A percentile compares a stretch with the other conserved stretches of the same genome.
Conservation (phyloP, 2,113 vertebrate genomes). For the Oreochromis niloticus region DNA sequence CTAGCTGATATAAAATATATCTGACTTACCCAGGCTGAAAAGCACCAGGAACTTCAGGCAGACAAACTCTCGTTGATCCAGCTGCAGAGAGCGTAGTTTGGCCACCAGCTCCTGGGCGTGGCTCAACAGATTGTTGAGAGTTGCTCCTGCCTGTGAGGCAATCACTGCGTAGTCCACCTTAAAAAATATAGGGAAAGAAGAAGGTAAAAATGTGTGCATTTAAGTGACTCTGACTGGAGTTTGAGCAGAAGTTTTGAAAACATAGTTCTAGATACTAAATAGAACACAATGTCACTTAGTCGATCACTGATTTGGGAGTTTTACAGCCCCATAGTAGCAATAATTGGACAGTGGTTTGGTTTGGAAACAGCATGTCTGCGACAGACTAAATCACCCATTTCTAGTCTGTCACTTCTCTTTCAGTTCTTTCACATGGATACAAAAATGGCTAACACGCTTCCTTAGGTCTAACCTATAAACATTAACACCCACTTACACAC, state of each 20-base stretch:
- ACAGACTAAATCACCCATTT: not conserved
- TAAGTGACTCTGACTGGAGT: not conserved
- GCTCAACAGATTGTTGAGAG: constrained; percentile 92
- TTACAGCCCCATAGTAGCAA: not conserved
- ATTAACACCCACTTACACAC: not conserved
- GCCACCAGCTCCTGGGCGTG: constrained; percentile 94
- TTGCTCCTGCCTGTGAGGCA: constrained; percentile 88
- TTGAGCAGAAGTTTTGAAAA: not conserved
- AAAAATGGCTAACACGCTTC: not conserved
- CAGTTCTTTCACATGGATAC: not conserved
- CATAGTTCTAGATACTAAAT: not conserved
- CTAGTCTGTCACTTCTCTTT: not conserved
- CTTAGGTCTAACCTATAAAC: not conserved
- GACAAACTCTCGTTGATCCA: constrained; percentile 96
- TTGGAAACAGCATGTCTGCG: not conserved
- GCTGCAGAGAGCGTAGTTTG: constrained; percentile 90
- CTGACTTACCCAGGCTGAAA: constrained; percentile 91
- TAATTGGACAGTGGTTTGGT: not conserved
- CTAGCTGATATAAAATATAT: not conserved
- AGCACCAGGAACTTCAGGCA: constrained; percentile 99
- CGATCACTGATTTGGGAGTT: not conserved
- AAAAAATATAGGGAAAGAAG: not conserved
- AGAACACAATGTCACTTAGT: not conserved
- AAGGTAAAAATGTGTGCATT: not conserved
- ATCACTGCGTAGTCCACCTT: constrained; percentile 94